Evolutionary conservation across 2,888 invertebrate species (phyloP).

Genomic region (Camptogramma bilineatum): DNA sequence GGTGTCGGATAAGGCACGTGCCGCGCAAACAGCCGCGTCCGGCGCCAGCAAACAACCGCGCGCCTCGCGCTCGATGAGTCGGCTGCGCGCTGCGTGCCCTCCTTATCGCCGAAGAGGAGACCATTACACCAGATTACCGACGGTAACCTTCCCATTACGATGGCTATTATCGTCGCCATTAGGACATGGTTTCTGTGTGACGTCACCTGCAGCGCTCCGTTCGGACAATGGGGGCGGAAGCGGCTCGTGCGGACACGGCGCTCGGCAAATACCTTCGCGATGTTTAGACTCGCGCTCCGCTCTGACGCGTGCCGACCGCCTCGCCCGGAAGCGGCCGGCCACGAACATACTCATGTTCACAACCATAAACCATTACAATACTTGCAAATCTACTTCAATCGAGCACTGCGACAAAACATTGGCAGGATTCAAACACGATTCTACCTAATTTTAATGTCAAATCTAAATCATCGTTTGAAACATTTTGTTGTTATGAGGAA

Average conservation of each 20-base stretch:
- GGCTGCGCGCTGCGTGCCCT: slow-evolving; percentile 7
- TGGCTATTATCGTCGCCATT: slow-evolving; percentile 29
- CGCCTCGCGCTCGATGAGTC: slow-evolving; percentile 26
- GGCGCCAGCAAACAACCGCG: slow-evolving; percentile 37
- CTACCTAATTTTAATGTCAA: not conserved
- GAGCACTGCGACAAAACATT: not conserved
- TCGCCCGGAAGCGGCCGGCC: slow-evolving; percentile 4
- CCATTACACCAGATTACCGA: slow-evolving; percentile 27
- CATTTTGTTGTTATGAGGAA: not conserved
- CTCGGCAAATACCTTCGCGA: slow-evolving; percentile 8
- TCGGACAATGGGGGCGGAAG: slow-evolving; percentile 29
- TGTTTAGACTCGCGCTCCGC: slow-evolving; percentile 15
- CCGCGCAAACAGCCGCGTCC: slow-evolving; percentile 60
- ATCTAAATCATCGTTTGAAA: not conserved
- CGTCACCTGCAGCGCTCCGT: slow-evolving; percentile 33
- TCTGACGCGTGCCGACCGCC: not conserved
- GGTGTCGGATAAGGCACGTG: slow-evolving; percentile 79
- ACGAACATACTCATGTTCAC: not conserved
- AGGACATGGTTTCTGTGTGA: slow-evolving; percentile 33
- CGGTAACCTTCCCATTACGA: slow-evolving; percentile 21
- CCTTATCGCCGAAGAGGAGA: slow-evolving; percentile 20
- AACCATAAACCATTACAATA: not conserved
- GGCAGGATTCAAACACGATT: not conserved
- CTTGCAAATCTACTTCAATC: not conserved
- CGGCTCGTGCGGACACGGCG: slow-evolving; percentile 8